Evolutionary conservation across 2,113 vertebrate species (phyloP).

Genomic region (Coracopsis vasa): DNA sequence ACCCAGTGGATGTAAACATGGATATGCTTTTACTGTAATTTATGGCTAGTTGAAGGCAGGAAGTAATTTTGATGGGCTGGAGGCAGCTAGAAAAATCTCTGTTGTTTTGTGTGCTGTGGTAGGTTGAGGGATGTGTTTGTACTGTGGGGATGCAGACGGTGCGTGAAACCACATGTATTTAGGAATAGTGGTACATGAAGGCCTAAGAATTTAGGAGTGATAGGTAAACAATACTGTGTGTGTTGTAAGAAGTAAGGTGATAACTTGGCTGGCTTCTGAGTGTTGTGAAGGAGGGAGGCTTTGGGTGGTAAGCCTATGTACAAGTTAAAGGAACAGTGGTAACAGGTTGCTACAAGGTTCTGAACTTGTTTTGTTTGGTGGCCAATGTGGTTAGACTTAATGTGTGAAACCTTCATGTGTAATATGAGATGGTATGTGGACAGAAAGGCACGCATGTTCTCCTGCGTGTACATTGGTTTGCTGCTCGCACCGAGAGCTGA

Average conservation of each 20-base stretch:
- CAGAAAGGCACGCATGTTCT: not conserved
- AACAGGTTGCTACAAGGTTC: conserved; percentile 33
- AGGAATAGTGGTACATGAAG: not conserved
- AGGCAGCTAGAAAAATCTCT: not conserved
- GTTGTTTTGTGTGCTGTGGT: not conserved
- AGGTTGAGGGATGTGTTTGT: not conserved
- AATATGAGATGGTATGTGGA: conserved; percentile 1
- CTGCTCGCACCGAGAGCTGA: not conserved
- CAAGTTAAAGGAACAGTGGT: not conserved
- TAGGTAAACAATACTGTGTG: not conserved
- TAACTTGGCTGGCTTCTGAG: not conserved
- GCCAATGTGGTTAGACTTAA: not conserved
- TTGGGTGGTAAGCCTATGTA: not conserved
- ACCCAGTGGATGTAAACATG: not conserved
- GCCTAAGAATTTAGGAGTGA: not conserved
- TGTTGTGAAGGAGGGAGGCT: not conserved
- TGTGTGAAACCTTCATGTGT: not conserved
- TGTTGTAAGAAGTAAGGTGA: not conserved
- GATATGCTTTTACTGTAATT: not conserved
- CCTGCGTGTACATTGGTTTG: not conserved
- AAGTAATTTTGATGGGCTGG: not conserved
- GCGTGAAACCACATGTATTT: not conserved
- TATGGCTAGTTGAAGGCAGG: not conserved
- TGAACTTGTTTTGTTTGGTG: conserved; percentile 30
- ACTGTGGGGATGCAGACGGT: not conserved